Percentiles rank a stretch among this genome's conserved stretches.
Conservation (phyloP, 2,797 vertebrate genomes). For the Rhinichthys osculus region DNA sequence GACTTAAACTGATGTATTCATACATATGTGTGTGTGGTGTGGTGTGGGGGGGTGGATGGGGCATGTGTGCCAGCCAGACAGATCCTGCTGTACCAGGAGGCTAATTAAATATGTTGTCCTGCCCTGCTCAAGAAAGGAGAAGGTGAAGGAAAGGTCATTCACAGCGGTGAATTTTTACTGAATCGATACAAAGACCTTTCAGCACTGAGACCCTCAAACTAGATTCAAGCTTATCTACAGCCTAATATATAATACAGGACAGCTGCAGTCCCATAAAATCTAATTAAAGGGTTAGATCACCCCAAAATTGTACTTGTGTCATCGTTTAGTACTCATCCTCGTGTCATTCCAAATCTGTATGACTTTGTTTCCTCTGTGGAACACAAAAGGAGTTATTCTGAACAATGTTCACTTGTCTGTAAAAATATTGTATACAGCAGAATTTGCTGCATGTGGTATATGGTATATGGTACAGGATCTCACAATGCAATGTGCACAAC, state of each 20-base stretch:
- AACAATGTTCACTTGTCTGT: background rate
- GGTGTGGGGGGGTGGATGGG: background rate
- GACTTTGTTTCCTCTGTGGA: background rate
- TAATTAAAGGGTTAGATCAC: background rate
- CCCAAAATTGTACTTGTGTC: background rate
- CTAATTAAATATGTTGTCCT: conserved; percentile 60
- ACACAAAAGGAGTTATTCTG: background rate
- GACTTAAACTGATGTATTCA: conserved; percentile 4
- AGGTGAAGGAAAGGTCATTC: conserved; percentile 60
- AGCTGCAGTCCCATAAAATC: conserved; percentile 12
- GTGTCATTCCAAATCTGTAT: background rate
- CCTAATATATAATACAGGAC: conserved; percentile 50
- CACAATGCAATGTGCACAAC: no score
- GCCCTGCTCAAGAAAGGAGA: conserved; percentile 44
- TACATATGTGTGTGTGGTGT: background rate
- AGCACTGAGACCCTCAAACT: conserved; percentile 47
- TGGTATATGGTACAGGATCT: background rate
- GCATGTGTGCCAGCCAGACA: conserved; percentile 12
- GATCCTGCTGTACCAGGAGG: conserved; percentile 43
- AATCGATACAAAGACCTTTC: conserved; percentile 64
- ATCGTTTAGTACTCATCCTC: background rate
- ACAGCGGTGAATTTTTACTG: conserved; percentile 56
- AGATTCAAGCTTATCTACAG: conserved; percentile 42
- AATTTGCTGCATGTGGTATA: background rate
- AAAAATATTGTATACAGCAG: background rate